Percentiles rank a stretch among this genome's conserved stretches.
Evolutionary conservation across 2,797 vertebrate genomes (phyloP).

Genomic region (Dipus sagitta): DNA sequence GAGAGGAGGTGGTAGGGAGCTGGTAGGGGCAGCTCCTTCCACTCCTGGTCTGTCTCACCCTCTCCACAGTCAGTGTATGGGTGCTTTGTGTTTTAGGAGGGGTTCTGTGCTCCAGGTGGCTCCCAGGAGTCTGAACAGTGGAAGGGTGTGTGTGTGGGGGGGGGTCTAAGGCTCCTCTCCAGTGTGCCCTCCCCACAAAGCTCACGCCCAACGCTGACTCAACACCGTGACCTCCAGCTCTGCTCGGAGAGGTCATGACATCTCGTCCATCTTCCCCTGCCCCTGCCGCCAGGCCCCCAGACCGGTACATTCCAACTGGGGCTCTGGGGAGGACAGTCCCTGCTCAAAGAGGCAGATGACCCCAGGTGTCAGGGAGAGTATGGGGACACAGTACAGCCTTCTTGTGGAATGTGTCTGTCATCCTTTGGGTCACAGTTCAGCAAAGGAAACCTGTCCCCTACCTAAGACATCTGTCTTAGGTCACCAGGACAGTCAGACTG

Average conservation of each 20-base stretch:
- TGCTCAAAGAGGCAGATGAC: neutral
- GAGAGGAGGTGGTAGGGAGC: neutral
- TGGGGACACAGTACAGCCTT: neutral
- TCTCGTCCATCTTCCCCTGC: neutral
- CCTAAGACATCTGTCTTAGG: neutral
- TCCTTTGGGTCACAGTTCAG: constrained; percentile 31
- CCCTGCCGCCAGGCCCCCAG: neutral
- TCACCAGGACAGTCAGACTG: neutral
- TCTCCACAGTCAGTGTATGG: neutral
- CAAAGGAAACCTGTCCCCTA: constrained; percentile 14
- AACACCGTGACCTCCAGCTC: neutral
- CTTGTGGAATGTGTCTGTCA: neutral
- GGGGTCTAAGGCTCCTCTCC: neutral
- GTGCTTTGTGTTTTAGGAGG: neutral
- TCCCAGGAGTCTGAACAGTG: neutral
- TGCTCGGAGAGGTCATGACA: neutral
- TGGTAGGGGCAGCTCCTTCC: neutral
- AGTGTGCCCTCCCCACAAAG: neutral
- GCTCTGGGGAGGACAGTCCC: neutral
- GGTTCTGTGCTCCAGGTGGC: neutral
- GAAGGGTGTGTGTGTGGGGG: neutral
- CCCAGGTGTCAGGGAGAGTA: neutral
- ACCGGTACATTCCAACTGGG: constrained; percentile 4
- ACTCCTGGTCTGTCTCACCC: neutral
- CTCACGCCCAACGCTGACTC: neutral